Conservation (phyloP, 2,888 invertebrate species). For the Phragmatobia fuliginosa region DNA sequence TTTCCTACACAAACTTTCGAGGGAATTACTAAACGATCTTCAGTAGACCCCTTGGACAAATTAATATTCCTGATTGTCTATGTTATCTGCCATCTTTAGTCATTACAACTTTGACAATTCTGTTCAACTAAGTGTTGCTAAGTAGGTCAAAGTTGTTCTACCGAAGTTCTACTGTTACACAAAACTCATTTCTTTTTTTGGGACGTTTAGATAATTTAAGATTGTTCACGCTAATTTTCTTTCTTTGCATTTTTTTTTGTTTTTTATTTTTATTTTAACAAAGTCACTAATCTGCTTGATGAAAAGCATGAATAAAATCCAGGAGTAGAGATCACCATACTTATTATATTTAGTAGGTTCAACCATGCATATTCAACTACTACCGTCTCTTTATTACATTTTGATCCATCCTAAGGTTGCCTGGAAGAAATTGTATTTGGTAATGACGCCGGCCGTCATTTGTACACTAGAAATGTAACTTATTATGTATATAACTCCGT, state of each 20-base stretch:
- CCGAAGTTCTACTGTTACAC: neutral
- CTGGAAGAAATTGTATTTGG: too few species aligned
- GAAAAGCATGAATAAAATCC: too few species aligned
- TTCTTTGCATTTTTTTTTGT: neutral
- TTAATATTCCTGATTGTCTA: conserved; percentile 4
- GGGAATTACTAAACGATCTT: neutral
- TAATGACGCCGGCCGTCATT: too few species aligned
- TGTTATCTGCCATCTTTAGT: conserved; percentile 4
- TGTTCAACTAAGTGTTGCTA: conserved; percentile 7
- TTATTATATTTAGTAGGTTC: too few species aligned
- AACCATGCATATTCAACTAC: too few species aligned
- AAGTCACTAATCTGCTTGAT: too few species aligned
- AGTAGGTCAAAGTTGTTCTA: conserved; percentile 10
- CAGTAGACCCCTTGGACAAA: neutral
- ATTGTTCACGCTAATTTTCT: neutral
- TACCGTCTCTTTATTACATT: too few species aligned
- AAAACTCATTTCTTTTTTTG: neutral
- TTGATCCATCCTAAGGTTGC: too few species aligned
- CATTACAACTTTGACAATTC: conserved; percentile 16
- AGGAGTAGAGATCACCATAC: too few species aligned
- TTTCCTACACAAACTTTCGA: neutral
- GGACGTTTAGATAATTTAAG: neutral
- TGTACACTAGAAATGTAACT: too few species aligned
- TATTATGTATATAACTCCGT: too few species aligned
- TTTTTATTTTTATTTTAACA: too few species aligned